Evolutionary conservation across 2,888 invertebrate genomes (phyloP).

Genomic region (Amphipyra berbera): DNA sequence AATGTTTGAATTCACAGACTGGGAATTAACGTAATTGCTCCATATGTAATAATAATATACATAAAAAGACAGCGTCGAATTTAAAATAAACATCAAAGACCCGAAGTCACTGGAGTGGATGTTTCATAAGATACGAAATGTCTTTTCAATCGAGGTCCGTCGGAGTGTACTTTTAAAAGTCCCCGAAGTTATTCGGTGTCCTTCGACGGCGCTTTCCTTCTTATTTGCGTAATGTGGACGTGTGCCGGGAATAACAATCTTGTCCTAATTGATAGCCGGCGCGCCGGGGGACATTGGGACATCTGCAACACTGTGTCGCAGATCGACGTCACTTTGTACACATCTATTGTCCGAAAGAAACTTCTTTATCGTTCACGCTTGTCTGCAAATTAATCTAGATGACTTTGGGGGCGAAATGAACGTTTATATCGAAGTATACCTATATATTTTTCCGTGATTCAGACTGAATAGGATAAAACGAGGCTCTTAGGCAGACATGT

Average conservation of each 20-base stretch:
- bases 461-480: not conserved
- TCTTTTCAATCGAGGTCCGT: slow-evolving; percentile 51
- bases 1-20: slow-evolving; percentile 23
- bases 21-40: slow-evolving; percentile 28
- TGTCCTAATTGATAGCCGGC: slow-evolving; percentile 53
- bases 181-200: slow-evolving; percentile 52
- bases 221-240: slow-evolving; percentile 60
- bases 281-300: slow-evolving; percentile 19
- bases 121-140: slow-evolving; percentile 49
- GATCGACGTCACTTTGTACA: not conserved
- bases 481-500: not conserved
- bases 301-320: slow-evolving; percentile 18
- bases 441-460: not conserved
- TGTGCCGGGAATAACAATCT: slow-evolving; percentile 58
- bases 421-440: too few species aligned
- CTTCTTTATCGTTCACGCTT: not conserved
- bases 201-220: slow-evolving; percentile 49
- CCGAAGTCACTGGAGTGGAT: slow-evolving; percentile 23
- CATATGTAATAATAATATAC: slow-evolving; percentile 20
- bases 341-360: not conserved
- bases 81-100: slow-evolving; percentile 44
- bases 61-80: slow-evolving; percentile 30
- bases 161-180: slow-evolving; percentile 43
- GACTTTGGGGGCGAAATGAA: not conserved
- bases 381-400: not conserved